phyloP scores from a whole-genome alignment of 1,140 invertebrate genomes.

The Brachystomella parvula region DNA sequence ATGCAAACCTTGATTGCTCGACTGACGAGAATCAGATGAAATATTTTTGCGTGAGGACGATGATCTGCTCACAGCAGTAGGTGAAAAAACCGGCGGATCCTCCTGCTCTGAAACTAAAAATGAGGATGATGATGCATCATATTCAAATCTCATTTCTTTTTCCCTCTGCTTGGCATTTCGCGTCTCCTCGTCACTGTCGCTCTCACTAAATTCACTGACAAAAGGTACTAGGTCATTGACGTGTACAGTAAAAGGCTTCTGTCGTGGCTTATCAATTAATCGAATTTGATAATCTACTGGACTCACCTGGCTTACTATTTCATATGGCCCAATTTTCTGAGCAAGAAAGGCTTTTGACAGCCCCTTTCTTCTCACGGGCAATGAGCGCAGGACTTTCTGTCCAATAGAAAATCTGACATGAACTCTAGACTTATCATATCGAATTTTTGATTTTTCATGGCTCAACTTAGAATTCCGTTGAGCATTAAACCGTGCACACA shows the following conservation, averaged over 20 bases:
- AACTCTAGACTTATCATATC: background rate
- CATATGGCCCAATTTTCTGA: background rate
- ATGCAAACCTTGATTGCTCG: too few species aligned
- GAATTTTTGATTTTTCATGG: background rate
- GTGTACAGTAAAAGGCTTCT: background rate
- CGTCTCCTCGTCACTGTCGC: too few species aligned
- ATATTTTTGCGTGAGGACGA: too few species aligned
- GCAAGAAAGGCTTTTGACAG: background rate
- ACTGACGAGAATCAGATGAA: too few species aligned
- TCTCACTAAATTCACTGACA: constrained; percentile 4
- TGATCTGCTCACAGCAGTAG: too few species aligned
- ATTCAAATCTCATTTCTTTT: too few species aligned
- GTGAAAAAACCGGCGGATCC: too few species aligned
- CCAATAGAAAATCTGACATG: background rate
- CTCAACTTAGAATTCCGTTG: background rate
- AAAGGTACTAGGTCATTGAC: background rate
- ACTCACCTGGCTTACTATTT: background rate
- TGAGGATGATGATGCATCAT: too few species aligned
- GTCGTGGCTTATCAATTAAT: background rate
- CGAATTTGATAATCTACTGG: background rate
- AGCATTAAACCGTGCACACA: background rate
- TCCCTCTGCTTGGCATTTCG: too few species aligned
- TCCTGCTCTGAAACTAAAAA: too few species aligned
- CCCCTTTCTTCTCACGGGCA: background rate
- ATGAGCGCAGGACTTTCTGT: background rate